A percentile compares a stretch with the other conserved stretches of the same genome.
Evolutionary conservation across 53 echinoderm and acorn worm species (phyloP).

Genomic region (Arbacia lixula): DNA sequence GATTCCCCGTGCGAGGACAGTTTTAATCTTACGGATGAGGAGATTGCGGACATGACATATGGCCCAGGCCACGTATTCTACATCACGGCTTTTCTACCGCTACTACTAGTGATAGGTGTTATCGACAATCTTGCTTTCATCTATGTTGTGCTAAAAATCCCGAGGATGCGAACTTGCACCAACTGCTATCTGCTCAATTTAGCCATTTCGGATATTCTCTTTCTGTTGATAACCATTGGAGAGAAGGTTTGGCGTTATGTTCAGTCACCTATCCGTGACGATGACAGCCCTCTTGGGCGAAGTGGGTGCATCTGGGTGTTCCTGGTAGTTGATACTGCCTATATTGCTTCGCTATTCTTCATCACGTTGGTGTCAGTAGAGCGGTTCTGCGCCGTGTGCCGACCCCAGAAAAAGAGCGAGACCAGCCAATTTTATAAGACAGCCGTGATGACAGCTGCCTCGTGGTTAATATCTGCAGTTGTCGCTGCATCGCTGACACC

Average conservation of each 20-base stretch:
- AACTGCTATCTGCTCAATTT: constrained; percentile 86
- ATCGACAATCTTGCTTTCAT: constrained; percentile 82
- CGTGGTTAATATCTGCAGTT: constrained; percentile 68
- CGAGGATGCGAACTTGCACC: constrained; percentile 85
- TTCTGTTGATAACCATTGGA: constrained; percentile 80
- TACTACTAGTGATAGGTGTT: constrained; percentile 76
- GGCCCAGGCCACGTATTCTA: constrained; percentile 56
- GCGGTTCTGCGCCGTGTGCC: constrained; percentile 79
- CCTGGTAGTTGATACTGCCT: constrained; percentile 69
- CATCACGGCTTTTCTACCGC: constrained; percentile 72
- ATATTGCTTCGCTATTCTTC: constrained; percentile 85
- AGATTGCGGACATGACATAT: constrained; percentile 46
- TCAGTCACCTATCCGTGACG: constrained; percentile 65
- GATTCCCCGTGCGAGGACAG: constrained; percentile 20
- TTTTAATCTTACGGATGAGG: constrained; percentile 15
- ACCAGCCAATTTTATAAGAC: constrained; percentile 25
- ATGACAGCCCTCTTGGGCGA: constrained; percentile 68
- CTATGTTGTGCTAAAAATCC: constrained; percentile 77
- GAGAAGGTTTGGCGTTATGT: constrained; percentile 73
- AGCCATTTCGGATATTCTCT: constrained; percentile 81
- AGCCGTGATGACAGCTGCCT: constrained; percentile 42
- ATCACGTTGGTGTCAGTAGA: constrained; percentile 86
- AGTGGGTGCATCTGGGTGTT: constrained; percentile 76
- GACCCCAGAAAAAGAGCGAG: constrained; percentile 65
- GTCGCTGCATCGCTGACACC: constrained; percentile 67